Conservation (phyloP, 1,140 invertebrate genomes). For the Pygmarrhopalites habei region DNA sequence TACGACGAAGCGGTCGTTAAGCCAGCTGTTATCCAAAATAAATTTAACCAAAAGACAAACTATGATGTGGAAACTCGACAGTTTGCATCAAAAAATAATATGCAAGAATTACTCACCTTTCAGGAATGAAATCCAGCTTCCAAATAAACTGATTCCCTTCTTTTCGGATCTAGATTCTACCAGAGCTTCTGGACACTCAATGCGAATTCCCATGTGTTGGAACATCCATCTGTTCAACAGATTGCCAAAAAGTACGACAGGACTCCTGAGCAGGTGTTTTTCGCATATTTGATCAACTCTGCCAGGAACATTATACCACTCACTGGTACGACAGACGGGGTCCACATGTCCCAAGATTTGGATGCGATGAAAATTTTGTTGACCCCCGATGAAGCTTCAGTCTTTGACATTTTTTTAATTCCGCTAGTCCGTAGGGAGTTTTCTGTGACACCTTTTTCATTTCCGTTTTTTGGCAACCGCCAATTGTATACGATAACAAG, state of each 20-base stretch:
- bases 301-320: slow-evolving; percentile 20
- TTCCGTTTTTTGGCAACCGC: too few species aligned
- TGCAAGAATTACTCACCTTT: too few species aligned
- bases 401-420: slow-evolving; percentile 14
- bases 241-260: slow-evolving; percentile 19
- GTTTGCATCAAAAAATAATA: slow-evolving; percentile 33
- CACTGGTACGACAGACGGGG: slow-evolving; percentile 28
- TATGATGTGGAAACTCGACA: slow-evolving; percentile 24
- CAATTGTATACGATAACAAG: too few species aligned
- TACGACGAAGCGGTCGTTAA: slow-evolving; percentile 28
- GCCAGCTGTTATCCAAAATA: slow-evolving; percentile 38
- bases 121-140: too few species aligned
- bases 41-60: slow-evolving; percentile 24
- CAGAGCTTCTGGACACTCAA: slow-evolving; percentile 39
- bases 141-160: too few species aligned
- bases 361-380: slow-evolving; percentile 18
- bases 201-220: slow-evolving; percentile 33
- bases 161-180: too few species aligned
- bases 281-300: slow-evolving; percentile 27
- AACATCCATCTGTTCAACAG: slow-evolving; percentile 1
- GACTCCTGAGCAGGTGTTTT: slow-evolving; percentile 34
- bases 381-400: slow-evolving; percentile 9
- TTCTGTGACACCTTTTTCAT: too few species aligned
- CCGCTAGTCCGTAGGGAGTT: too few species aligned
- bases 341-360: slow-evolving; percentile 34